These are phyloP conservation scores for Podilymbus podiceps DNA, from an alignment of 2,113 vertebrate species.

Conservation along the genomic window DNA sequence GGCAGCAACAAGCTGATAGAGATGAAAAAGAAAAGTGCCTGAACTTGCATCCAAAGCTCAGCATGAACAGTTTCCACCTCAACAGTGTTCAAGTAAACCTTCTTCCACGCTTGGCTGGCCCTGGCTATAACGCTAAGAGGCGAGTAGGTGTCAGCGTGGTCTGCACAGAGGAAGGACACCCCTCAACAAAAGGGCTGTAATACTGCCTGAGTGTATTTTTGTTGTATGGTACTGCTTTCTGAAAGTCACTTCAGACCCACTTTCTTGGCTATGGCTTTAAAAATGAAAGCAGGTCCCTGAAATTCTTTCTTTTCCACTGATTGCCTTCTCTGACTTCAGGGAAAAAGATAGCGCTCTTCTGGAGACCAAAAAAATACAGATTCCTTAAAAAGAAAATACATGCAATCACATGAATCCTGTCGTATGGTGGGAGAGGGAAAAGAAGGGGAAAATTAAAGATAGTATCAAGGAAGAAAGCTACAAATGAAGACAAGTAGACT, in stretches of 20 bases:
- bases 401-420: not conserved
- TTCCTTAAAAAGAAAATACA: not conserved
- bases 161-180: accelerated
- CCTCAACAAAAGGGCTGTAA: not conserved
- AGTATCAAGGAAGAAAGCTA: not conserved
- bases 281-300: not conserved
- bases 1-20: not conserved
- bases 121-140: not conserved
- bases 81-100: not conserved
- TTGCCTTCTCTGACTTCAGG: not conserved
- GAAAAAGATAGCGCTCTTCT: not conserved
- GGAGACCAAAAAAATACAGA: not conserved
- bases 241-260: not conserved
- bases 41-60: not conserved
- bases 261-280: not conserved
- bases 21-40: not conserved
- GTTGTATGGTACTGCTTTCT: not conserved
- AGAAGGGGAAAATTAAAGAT: not conserved
- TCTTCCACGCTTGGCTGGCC: not conserved
- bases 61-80: not conserved
- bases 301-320: not conserved
- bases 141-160: accelerated
- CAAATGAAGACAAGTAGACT: not conserved
- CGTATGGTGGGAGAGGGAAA: not conserved
- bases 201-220: accelerated